Evolutionary conservation across 1,140 invertebrate species (phyloP), one percentile per base, ranked within the genome.

Genomic region (Hetaerina americana): DNA sequence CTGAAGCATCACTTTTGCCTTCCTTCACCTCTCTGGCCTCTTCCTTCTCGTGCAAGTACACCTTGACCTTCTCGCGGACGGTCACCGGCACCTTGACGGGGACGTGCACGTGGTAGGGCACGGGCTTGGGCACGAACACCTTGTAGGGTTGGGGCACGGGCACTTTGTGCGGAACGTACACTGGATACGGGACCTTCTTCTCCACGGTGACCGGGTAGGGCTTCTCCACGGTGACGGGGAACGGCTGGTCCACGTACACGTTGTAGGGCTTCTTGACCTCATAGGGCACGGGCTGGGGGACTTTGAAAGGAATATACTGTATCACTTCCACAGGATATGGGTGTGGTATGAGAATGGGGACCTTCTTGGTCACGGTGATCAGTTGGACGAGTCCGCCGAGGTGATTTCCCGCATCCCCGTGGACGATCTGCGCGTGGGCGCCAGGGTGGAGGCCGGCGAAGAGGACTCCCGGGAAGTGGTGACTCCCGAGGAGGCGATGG

Each of bases 141-240:
- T 26, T 57, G 18, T 68, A 27, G 22, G 72, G 70, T 22, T 66
- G 31, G 18, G 73, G 73, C 8, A 66, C 40, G 15, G 71, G 68
- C 6, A 66, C 67, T 15, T 72, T 66, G 5, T 72, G 71, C 25
- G 69, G 57, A 26, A 74, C 73, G 68, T 72, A 70, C 0, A 72
- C 71, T 24, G 73, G 73, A 27, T 72, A 72, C 0, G 73, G 73
- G 2, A 26, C 25, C 24, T 26, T 26, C n/a, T 68, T 68, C 18
- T 68, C 67, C 18, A 68, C 67, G 2, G 67, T 26, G 67, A 25
- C n/a, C 18, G 67, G 67, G 1, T 25, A 18, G 12, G 24, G 67
- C 22, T 73, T 72, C 27, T 72, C 72, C 1, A 72, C 49, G 70
- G 67, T 69, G 66, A n/a, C 69, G 15, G 66, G 27, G 10, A n/a